A percentile compares a stretch with the other conserved stretches of the same genome.
Conservation (phyloP, 2,888 invertebrate genomes). For the Agrotis ipsilon region DNA sequence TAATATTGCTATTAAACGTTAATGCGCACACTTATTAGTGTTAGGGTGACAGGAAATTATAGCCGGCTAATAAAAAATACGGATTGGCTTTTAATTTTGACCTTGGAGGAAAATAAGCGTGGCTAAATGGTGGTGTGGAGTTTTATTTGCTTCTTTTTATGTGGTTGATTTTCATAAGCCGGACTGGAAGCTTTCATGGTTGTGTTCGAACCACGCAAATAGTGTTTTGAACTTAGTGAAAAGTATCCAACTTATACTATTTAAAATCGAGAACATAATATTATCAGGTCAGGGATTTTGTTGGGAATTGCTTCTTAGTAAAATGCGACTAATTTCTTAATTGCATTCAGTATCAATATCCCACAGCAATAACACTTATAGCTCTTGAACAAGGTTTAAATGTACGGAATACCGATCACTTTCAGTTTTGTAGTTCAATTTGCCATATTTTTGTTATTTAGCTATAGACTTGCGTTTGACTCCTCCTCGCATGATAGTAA, state of each 20-base stretch:
- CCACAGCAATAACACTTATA: background rate
- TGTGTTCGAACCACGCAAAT: background rate
- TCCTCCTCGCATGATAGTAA: no score
- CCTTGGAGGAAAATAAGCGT: constrained; percentile 29
- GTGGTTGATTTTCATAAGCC: background rate
- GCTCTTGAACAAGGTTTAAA: no score
- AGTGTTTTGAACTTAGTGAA: background rate
- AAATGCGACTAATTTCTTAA: no score
- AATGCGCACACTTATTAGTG: constrained; percentile 44
- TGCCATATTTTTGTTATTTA: no score
- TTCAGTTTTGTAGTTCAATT: no score
- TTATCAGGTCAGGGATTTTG: background rate
- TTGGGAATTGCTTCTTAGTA: background rate
- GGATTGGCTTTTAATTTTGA: constrained; percentile 29
- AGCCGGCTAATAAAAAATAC: constrained; percentile 49
- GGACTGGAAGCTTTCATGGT: background rate
- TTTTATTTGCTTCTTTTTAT: constrained; percentile 9
- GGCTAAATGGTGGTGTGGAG: background rate
- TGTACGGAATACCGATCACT: no score
- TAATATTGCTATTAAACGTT: constrained; percentile 49
- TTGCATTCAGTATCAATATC: background rate
- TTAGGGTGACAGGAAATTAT: constrained; percentile 49
- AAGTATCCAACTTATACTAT: no score
- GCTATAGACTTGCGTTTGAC: no score
- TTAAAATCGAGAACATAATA: no score